These are phyloP conservation scores for Hypolimnas misippus DNA, from an alignment of 2,888 invertebrate species.

Conservation along the genomic window DNA sequence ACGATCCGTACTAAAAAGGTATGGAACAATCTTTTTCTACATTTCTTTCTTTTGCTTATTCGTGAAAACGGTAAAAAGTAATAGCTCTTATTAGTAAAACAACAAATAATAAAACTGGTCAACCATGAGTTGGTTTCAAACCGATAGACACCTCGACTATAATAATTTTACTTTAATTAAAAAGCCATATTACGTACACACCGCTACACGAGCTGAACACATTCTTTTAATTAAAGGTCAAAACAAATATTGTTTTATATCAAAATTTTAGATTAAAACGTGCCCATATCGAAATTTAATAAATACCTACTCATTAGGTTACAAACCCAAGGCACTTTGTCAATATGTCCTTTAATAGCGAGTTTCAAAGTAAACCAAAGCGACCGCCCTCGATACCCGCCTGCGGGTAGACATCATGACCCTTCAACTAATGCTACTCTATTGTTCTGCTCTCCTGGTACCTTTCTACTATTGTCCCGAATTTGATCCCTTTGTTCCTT, in stretches of 20 bases:
- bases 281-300: not conserved
- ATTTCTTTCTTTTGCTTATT: too few relatives aligned
- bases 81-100: too few relatives aligned
- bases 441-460: slow-evolving; percentile 31
- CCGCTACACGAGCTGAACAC: too few relatives aligned
- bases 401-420: slow-evolving; percentile 14
- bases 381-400: slow-evolving; percentile 12
- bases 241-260: not conserved
- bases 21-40: too few relatives aligned
- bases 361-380: slow-evolving; percentile 16
- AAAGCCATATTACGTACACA: too few relatives aligned
- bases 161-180: too few relatives aligned
- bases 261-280: not conserved
- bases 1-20: too few relatives aligned
- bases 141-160: too few relatives aligned
- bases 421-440: slow-evolving; percentile 23
- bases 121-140: too few relatives aligned
- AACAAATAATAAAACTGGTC: too few relatives aligned
- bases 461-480: slow-evolving; percentile 26
- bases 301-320: slow-evolving; percentile 5
- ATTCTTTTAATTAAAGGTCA: not conserved
- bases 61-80: too few relatives aligned
- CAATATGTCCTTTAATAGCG: slow-evolving; percentile 23
- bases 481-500: slow-evolving; percentile 36
- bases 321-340: slow-evolving; percentile 14